A percentile compares a stretch with the other conserved stretches of the same genome.
Conservation (phyloP, 2,888 invertebrate genomes). For the Glyphotaelius pellucidus region DNA sequence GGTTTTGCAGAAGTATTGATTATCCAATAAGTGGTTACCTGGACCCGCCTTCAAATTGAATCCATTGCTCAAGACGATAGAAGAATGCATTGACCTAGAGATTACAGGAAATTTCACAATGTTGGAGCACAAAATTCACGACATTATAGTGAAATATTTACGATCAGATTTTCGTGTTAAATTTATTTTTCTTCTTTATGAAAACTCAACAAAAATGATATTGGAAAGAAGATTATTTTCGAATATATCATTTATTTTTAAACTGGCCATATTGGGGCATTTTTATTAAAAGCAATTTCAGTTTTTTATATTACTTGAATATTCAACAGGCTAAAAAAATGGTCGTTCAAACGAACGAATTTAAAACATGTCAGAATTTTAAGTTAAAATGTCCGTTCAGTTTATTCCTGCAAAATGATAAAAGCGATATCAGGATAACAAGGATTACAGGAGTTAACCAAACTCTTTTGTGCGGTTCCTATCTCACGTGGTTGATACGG, state of each 20-base stretch:
- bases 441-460: not conserved
- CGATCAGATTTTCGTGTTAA: no score
- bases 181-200: no score
- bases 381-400: no score
- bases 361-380: not conserved
- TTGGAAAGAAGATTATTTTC: not conserved
- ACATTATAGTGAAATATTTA: no score
- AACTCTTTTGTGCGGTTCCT: not conserved
- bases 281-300: not conserved
- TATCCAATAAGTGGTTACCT: no score
- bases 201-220: not conserved
- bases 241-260: not conserved
- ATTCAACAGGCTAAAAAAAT: not conserved
- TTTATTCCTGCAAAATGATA: not conserved
- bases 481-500: not conserved
- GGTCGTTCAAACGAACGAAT: not conserved
- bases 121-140: no score
- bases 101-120: no score
- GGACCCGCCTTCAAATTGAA: no score
- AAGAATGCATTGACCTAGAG: no score
- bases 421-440: not conserved
- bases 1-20: no score
- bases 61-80: no score
- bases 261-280: not conserved
- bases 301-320: not conserved